Conservation (phyloP, 2,113 vertebrate species). For the Chlorocebus sabaeus region DNA sequence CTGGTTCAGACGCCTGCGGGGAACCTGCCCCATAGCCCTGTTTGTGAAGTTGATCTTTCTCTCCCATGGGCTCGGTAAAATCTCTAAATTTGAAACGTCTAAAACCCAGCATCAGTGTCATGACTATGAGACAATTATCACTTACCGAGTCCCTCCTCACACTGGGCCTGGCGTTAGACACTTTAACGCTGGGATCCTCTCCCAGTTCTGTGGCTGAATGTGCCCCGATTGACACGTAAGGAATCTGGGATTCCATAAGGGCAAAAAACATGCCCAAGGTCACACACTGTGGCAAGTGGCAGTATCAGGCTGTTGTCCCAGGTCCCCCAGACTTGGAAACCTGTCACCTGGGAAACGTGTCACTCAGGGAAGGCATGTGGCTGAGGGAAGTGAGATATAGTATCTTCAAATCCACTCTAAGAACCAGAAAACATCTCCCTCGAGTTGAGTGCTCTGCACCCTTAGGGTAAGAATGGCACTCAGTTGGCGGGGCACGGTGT, state of each 20-base stretch:
- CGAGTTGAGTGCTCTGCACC: fast-evolving
- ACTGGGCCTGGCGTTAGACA: not conserved
- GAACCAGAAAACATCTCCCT: not conserved
- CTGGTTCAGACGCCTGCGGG: not conserved
- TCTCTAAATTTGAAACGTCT: not conserved
- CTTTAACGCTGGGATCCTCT: not conserved
- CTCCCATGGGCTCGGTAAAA: not conserved
- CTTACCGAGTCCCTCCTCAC: not conserved
- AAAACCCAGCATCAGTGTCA: not conserved
- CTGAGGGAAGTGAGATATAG: not conserved
- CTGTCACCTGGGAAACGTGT: not conserved
- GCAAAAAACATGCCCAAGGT: not conserved
- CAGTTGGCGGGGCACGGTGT: too few relatives aligned
- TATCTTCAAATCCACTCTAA: not conserved
- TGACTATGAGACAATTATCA: not conserved
- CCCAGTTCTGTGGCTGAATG: not conserved
- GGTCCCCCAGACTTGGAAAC: not conserved
- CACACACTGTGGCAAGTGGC: not conserved
- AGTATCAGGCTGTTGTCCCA: not conserved
- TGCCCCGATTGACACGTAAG: not conserved
- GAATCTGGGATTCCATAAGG: not conserved
- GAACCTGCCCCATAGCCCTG: too few relatives aligned
- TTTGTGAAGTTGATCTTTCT: not conserved
- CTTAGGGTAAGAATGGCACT: not conserved
- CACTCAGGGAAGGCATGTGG: not conserved